Evolutionary conservation across 35 echinoderm and acorn worm species (phyloP), one percentile per base, ranked within the genome.

Genomic region (Eucidaris tribuloides): DNA sequence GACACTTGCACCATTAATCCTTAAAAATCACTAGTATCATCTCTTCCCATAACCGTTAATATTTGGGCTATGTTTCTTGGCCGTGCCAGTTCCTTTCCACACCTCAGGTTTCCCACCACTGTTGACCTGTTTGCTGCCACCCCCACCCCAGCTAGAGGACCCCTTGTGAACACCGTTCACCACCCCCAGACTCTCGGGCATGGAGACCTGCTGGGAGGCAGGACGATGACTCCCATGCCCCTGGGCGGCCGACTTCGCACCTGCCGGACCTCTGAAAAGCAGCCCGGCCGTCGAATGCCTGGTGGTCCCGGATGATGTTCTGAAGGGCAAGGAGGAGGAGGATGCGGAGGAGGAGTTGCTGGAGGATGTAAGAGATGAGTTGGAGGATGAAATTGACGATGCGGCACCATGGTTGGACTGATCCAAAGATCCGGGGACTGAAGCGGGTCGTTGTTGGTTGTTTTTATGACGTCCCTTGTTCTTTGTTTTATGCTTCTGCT

Each of bases 371-470:
- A n/a, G n/a, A n/a, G n/a, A n/a, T n/a, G n/a, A 74, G n/a, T 25
- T 74, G 29, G 68, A 74, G 4, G 64, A 68, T n/a, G n/a, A n/a
- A n/a, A n/a, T n/a, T 43, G 68, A 74, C 36, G 68, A 74, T 27
- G 20, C 33, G 44, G 40, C 37, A 64, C 29, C 61, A 15, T 64
- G 61, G 29, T 29, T 15, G 5, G 37, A n/a, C n/a, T n/a, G n/a
- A n/a, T n/a, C n/a, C n/a, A n/a, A n/a, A n/a, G n/a, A n/a, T n/a
- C n/a, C n/a, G n/a, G n/a, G n/a, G n/a, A n/a, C n/a, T n/a, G 68
- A 74, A 18, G 68, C 38, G 38, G 68, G 68, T 43, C 68, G 29
- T 42, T 74, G 68, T 52, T n/a, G 48, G n/a, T 2, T 41, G n/a
- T 74, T 74, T 74, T 74, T 74, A 41, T 74, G 36, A 3, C 68